phyloP scores from a whole-genome alignment of 1,140 invertebrate genomes.

The Dendroctonus valens region DNA sequence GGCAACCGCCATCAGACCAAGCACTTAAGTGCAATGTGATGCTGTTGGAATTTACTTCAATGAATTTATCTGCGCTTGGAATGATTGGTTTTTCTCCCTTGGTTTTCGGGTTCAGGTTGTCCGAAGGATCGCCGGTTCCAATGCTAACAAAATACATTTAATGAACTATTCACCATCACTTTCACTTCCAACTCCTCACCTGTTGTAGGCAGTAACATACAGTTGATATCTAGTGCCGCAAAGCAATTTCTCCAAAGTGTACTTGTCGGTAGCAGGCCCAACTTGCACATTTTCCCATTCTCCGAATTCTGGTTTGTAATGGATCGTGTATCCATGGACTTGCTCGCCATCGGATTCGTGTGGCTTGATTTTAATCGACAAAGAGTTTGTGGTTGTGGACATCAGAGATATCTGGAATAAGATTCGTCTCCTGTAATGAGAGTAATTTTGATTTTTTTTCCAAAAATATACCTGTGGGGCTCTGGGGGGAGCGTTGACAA shows the following conservation, averaged over 20 bases:
- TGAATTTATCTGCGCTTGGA: constrained; percentile 83
- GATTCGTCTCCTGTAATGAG: not conserved
- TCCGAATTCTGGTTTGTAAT: constrained; percentile 90
- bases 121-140: constrained; percentile 83
- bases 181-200: constrained; percentile 55
- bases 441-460: too few species aligned
- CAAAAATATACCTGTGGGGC: constrained; percentile 40
- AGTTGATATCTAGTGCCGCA: constrained; percentile 91
- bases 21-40: constrained; percentile 87
- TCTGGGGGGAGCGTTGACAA: constrained; percentile 60
- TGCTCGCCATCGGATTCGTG: constrained; percentile 72
- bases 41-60: constrained; percentile 88
- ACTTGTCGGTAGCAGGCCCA: constrained; percentile 71
- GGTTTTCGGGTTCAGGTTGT: constrained; percentile 81
- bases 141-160: constrained; percentile 60
- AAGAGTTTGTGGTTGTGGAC: constrained; percentile 79
- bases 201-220: constrained; percentile 87
- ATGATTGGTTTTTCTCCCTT: constrained; percentile 88
- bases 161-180: not conserved
- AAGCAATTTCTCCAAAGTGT: constrained; percentile 81
- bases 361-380: constrained; percentile 77
- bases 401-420: constrained; percentile 52
- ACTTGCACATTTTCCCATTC: constrained; percentile 88
- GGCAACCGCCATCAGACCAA: constrained; percentile 94
- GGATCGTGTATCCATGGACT: constrained; percentile 84